Conservation (phyloP, 2,888 invertebrate species). For the Molanna angustata region DNA sequence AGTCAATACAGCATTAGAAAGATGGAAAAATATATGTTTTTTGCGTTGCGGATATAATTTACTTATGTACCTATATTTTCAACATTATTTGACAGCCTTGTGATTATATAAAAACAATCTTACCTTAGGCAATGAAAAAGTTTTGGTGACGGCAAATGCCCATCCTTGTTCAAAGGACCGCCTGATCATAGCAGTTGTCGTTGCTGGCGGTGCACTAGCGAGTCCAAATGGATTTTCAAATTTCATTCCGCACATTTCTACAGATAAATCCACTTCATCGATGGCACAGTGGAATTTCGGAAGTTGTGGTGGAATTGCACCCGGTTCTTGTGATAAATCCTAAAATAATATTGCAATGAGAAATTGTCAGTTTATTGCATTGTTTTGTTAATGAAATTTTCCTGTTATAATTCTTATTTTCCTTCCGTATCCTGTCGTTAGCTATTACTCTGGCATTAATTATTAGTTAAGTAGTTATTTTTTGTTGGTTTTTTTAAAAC, state of each 20-base stretch:
- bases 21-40: no score
- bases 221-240: conserved; percentile 97
- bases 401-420: no score
- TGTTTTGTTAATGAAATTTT: no score
- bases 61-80: neutral
- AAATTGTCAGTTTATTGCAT: no score
- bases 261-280: conserved; percentile 90
- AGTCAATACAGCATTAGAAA: neutral
- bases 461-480: no score
- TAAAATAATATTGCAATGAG: conserved; percentile 13
- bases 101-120: conserved; percentile 18
- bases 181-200: conserved; percentile 91
- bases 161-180: conserved; percentile 95
- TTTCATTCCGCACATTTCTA: conserved; percentile 88
- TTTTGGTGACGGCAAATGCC: conserved; percentile 98
- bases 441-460: no score
- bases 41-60: no score
- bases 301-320: conserved; percentile 59
- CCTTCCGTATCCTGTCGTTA: no score
- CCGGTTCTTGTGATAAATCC: conserved; percentile 29
- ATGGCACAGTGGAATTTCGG: conserved; percentile 92
- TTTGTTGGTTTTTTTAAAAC: no score
- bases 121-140: conserved; percentile 92
- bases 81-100: no score
- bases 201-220: conserved; percentile 96